Evolutionary conservation across 1,140 invertebrate genomes (phyloP).

Genomic region (Araneus ventricosus): DNA sequence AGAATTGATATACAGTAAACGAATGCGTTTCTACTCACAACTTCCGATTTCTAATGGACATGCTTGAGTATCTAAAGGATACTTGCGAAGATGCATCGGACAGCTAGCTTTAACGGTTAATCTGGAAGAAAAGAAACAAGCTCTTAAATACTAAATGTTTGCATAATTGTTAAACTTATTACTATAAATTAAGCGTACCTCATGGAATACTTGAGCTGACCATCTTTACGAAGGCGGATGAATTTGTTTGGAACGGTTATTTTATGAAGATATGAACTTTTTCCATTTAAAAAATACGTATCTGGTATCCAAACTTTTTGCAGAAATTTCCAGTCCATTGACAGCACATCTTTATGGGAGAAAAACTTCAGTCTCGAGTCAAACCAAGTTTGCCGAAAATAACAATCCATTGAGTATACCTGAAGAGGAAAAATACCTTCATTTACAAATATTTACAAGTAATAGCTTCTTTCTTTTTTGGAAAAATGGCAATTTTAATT

Average conservation of each 20-base stretch:
- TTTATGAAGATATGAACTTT: conserved; percentile 80
- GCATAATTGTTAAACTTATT: neutral
- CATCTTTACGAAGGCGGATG: conserved; percentile 80
- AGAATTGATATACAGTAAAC: neutral
- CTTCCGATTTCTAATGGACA: conserved; percentile 81
- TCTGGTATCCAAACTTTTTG: conserved; percentile 84
- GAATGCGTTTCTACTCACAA: conserved; percentile 76
- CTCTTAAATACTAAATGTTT: neutral
- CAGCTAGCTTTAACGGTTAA: conserved; percentile 81
- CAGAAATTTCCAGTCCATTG: conserved; percentile 82
- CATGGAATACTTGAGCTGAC: conserved; percentile 80
- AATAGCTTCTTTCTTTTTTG: neutral
- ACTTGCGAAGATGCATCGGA: conserved; percentile 81
- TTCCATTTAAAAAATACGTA: conserved; percentile 84
- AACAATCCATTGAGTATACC: conserved; percentile 85
- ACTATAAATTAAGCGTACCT: conserved; percentile 77
- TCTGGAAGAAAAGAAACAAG: conserved; percentile 77
- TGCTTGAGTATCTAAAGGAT: conserved; percentile 80
- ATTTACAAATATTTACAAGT: neutral
- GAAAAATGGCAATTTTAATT: too few species aligned
- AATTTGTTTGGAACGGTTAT: conserved; percentile 81
- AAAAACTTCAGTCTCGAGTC: conserved; percentile 82
- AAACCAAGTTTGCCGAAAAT: conserved; percentile 84
- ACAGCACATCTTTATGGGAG: conserved; percentile 79
- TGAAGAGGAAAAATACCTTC: conserved; percentile 76